Percentiles rank a stretch among this genome's conserved stretches.
These are phyloP conservation scores for Pachyuromys duprasi DNA, from an alignment of 2,797 vertebrate genomes.

Conservation along the genomic window DNA sequence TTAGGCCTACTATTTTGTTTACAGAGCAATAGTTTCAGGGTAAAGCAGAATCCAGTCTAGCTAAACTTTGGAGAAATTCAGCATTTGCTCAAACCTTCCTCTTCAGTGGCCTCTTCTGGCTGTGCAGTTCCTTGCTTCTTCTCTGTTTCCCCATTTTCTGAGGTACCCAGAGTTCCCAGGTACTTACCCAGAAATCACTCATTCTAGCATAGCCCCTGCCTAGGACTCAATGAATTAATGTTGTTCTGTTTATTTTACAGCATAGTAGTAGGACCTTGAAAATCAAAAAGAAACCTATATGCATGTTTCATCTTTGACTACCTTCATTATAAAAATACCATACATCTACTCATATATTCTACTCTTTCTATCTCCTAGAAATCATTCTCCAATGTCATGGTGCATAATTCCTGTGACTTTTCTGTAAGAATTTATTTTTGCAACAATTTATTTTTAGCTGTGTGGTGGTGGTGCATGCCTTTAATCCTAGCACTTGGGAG, in stretches of 20 bases:
- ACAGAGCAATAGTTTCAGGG: neutral
- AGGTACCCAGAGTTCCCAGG: neutral
- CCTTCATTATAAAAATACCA: slow-evolving; percentile 1
- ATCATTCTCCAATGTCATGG: neutral
- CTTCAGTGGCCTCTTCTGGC: neutral
- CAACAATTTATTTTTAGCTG: neutral
- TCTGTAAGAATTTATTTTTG: neutral
- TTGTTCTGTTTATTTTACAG: neutral
- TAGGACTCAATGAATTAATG: neutral
- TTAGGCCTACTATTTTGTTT: neutral
- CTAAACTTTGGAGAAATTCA: neutral
- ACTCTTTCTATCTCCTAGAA: neutral
- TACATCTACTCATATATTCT: neutral
- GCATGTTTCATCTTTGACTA: slow-evolving; percentile 16
- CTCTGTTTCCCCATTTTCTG: neutral
- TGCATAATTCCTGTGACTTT: neutral
- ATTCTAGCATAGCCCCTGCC: neutral
- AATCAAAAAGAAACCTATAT: neutral
- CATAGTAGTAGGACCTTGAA: slow-evolving; percentile 9
- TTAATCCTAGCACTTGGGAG: no score
- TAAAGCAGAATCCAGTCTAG: neutral
- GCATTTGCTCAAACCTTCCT: neutral
- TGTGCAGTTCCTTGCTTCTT: neutral
- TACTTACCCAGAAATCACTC: neutral
- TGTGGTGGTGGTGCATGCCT: no score